phyloP scores from a whole-genome alignment of 2,888 invertebrate species.

The Drepana falcataria region DNA sequence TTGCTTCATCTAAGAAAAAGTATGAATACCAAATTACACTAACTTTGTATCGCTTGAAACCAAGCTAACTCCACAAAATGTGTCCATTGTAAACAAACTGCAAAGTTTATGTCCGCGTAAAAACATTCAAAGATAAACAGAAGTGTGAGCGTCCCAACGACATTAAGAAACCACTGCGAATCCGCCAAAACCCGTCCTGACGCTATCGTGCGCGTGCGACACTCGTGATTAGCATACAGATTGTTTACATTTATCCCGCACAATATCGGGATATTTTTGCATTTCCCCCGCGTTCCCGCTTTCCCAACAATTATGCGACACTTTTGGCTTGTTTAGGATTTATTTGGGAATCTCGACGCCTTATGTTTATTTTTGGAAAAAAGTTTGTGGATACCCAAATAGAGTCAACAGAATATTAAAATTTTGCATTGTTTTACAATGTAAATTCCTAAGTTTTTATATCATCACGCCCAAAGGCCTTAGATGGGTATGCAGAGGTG shows the following conservation, averaged over 20 bases:
- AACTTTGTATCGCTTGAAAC: too few species aligned
- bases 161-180: conserved; percentile 22
- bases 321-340: conserved; percentile 16
- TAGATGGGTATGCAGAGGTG: too few species aligned
- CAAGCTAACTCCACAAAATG: neutral
- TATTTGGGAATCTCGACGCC: conserved; percentile 15
- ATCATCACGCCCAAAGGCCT: too few species aligned
- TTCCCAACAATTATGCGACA: conserved; percentile 27
- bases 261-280: conserved; percentile 32
- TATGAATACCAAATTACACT: too few species aligned
- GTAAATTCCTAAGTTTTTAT: too few species aligned
- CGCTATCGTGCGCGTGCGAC: conserved; percentile 46
- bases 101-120: conserved; percentile 10
- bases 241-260: conserved; percentile 45
- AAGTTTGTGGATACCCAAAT: conserved; percentile 3
- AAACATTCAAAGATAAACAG: conserved; percentile 23
- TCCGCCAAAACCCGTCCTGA: conserved; percentile 21
- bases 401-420: conserved; percentile 9
- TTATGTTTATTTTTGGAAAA: conserved; percentile 18
- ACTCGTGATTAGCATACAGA: conserved; percentile 59
- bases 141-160: conserved; percentile 10
- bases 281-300: conserved; percentile 20
- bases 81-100: neutral
- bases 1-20: too few species aligned
- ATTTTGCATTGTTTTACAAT: neutral